Base-by-base conservation (phyloP, 2,888 invertebrate genomes). In the Agrotis puta region DNA sequence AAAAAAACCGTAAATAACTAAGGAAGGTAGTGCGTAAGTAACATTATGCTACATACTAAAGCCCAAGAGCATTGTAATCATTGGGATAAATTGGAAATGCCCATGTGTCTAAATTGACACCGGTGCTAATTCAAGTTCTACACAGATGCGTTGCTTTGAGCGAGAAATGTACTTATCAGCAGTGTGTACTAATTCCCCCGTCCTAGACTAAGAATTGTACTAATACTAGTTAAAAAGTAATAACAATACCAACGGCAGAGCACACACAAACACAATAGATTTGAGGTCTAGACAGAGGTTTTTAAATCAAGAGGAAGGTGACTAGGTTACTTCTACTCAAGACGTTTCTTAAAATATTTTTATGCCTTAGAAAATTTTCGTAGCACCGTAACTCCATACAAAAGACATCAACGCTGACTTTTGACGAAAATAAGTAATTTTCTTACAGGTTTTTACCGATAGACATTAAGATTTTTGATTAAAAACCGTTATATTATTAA, bases 381-480 rank as follows among this genome's bases (percentile, higher is more conserved):
- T 74, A 64, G 64, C 39, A 20, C 33, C 51, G 51, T 9, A 50
- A 33, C 45, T 39, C 48, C 45, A 39, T 78, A 72, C 50, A 78
- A 81, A 81, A 81, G 81, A 81, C 78, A 78, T 81, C 81, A 81
- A 81, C 81, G 81, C 81, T 14, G 0, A 27, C 2, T 16, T 24
- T 43, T 22, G 18, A 16, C 3, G 1, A 0, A 58, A 39, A n/a
- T 13, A 2, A 4, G 1, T 27, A 22, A 11, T 45, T 50, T 64
- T 33, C 22, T 50, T 48, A 13, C 20, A 58, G 14, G 1, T 58
- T 50, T 20, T 50, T 39, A 22, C 16, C 22, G 43, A n/a, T 2
- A 22, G 16, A 39, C 51, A 5, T 3, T 9, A 14, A 7, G 9
- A 16, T n/a, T 33, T 27, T 45, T 20, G 43, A 14, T n/a, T 22